phyloP scores from a whole-genome alignment of 2,113 vertebrate species.

The Leptobrachium leishanense region DNA sequence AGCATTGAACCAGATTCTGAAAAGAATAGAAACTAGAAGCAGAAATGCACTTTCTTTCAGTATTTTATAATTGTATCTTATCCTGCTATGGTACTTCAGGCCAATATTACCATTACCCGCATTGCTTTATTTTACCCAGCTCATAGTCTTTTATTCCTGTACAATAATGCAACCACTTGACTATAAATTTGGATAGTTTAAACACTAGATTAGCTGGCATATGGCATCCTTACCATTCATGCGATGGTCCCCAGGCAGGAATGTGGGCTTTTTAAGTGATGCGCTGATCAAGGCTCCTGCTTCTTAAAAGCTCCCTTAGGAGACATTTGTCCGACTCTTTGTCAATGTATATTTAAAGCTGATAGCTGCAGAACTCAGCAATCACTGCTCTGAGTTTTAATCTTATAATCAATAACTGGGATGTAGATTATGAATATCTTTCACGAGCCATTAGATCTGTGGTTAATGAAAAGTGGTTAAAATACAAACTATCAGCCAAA shows the following conservation, averaged over 20 bases:
- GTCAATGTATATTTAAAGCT: slow-evolving; percentile 53
- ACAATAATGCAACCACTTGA: slow-evolving; percentile 32
- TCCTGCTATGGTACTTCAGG: slow-evolving; percentile 36
- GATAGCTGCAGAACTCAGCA: slow-evolving; percentile 41
- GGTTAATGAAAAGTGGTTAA: slow-evolving; percentile 23
- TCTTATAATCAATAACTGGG: slow-evolving; percentile 24
- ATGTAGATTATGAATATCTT: slow-evolving; percentile 9
- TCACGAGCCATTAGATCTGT: slow-evolving; percentile 14
- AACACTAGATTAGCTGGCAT: slow-evolving; percentile 25
- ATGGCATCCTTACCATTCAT: slow-evolving; percentile 50
- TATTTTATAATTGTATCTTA: slow-evolving; percentile 21
- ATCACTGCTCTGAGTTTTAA: slow-evolving; percentile 43
- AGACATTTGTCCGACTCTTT: slow-evolving; percentile 50
- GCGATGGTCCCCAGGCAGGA: slow-evolving; percentile 55
- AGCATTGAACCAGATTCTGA: background rate
- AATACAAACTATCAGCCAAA: background rate
- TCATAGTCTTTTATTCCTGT: slow-evolving; percentile 12
- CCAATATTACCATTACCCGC: slow-evolving; percentile 27
- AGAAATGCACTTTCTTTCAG: slow-evolving; percentile 7
- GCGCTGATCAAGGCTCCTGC: slow-evolving; percentile 58
- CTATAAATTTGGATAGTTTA: slow-evolving; percentile 32
- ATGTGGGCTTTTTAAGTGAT: slow-evolving; percentile 60
- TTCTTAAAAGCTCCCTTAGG: slow-evolving; percentile 58
- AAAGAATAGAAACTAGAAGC: background rate
- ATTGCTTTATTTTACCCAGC: slow-evolving; percentile 37